Conservation (phyloP, 2,797 vertebrate genomes). For the Phrynocephalus forsythii region DNA sequence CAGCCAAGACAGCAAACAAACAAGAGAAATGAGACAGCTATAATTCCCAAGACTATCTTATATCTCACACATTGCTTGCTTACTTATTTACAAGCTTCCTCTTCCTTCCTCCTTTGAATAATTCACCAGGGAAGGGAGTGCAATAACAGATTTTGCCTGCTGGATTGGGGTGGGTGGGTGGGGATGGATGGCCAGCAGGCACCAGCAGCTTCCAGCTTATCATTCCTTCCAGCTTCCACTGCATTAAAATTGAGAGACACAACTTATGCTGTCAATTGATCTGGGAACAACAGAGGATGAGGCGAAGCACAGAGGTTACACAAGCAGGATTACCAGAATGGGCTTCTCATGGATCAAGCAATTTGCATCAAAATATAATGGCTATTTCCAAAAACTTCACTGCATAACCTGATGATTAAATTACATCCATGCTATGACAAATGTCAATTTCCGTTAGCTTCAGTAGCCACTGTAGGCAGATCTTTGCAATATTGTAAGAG, state of each 20-base stretch:
- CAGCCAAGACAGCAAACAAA: background rate
- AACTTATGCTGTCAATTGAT: background rate
- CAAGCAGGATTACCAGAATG: background rate
- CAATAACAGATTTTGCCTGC: background rate
- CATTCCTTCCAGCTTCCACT: background rate
- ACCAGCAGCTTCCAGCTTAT: background rate
- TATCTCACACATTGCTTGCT: background rate
- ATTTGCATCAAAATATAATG: slow-evolving; percentile 24
- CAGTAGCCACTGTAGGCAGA: background rate
- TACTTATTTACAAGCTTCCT: background rate
- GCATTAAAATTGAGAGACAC: background rate
- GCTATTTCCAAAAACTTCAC: slow-evolving; percentile 30
- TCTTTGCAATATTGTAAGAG: background rate
- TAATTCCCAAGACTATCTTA: background rate
- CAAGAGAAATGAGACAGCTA: background rate
- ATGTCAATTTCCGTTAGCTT: slow-evolving; percentile 33
- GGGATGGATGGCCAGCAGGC: background rate
- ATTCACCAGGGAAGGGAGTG: slow-evolving; percentile 1
- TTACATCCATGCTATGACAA: slow-evolving; percentile 38
- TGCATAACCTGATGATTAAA: slow-evolving; percentile 18
- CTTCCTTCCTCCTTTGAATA: slow-evolving; percentile 4
- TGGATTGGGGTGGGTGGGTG: background rate
- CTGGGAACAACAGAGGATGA: background rate
- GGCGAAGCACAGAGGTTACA: background rate
- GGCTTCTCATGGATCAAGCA: background rate